Percentiles rank a stretch among this genome's conserved stretches.
Evolutionary conservation across 1,140 invertebrate species (phyloP).

Genomic region (Scaptodrosophila lebanonensis): DNA sequence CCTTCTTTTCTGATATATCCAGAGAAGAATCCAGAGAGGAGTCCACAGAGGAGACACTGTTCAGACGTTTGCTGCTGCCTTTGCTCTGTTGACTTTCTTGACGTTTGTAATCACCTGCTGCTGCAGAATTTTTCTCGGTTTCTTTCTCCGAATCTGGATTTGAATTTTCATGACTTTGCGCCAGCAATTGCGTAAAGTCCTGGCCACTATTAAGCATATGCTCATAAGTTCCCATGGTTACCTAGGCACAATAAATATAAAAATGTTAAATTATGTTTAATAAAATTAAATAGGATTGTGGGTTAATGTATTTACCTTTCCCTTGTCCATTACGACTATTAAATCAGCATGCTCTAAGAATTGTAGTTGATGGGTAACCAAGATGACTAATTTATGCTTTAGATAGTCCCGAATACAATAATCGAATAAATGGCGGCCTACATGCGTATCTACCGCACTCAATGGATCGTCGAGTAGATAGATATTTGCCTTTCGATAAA

Average conservation of each 20-base stretch:
- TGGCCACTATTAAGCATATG: slow-evolving; percentile 81
- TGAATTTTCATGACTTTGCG: slow-evolving; percentile 76
- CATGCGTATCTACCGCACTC: slow-evolving; percentile 87
- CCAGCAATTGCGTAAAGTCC: slow-evolving; percentile 82
- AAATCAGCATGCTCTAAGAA: slow-evolving; percentile 86
- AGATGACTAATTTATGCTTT: slow-evolving; percentile 80
- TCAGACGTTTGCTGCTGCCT: slow-evolving; percentile 56
- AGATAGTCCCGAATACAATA: slow-evolving; percentile 81
- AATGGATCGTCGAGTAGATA: slow-evolving; percentile 91
- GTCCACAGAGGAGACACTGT: slow-evolving; percentile 71
- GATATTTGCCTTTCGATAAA: slow-evolving; percentile 86
- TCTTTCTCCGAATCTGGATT: too few species aligned
- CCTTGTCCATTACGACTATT: slow-evolving; percentile 85
- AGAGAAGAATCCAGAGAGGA: slow-evolving; percentile 79
- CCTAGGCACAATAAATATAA: too few species aligned
- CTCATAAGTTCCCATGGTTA: slow-evolving; percentile 81
- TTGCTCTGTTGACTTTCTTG: slow-evolving; percentile 79
- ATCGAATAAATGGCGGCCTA: slow-evolving; percentile 85
- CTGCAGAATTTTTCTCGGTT: slow-evolving; percentile 7
- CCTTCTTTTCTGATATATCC: slow-evolving; percentile 59
- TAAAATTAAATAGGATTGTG: too few species aligned
- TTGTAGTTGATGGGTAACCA: slow-evolving; percentile 91
- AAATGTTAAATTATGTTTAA: too few species aligned
- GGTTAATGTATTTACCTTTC: too few species aligned
- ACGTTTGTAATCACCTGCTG: slow-evolving; percentile 66